Evolutionary conservation across 1,140 invertebrate species (phyloP).

Genomic region (Amphibalanus amphitrite): DNA sequence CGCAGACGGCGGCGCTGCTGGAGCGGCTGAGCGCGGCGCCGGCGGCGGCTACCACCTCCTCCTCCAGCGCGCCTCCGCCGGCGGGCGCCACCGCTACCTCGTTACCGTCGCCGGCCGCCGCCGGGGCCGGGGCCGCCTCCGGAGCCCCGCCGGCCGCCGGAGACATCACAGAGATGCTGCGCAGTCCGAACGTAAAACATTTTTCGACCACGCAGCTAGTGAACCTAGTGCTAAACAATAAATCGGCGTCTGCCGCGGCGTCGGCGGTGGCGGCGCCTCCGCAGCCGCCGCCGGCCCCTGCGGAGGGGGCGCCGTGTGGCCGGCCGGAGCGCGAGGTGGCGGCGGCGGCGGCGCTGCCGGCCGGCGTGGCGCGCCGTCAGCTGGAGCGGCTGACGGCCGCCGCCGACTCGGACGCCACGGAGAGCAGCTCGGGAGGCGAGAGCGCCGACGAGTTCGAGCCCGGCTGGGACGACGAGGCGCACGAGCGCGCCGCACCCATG

Average conservation of each 20-base stretch:
- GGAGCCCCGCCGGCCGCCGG: no score
- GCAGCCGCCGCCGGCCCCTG: no score
- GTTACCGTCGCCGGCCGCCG: no score
- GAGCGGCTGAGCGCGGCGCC: background rate
- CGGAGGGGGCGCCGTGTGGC: background rate
- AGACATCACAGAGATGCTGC: background rate
- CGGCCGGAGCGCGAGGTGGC: background rate
- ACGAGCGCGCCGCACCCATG: conserved; percentile 54
- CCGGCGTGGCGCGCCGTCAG: background rate
- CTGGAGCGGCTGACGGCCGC: background rate
- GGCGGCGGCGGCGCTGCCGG: no score
- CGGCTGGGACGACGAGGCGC: conserved; percentile 37
- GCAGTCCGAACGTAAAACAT: background rate
- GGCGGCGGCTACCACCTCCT: no score
- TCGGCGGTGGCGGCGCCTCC: no score
- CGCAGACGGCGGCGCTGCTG: background rate
- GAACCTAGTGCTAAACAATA: background rate
- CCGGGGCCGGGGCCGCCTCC: no score
- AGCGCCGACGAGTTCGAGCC: conserved; percentile 57
- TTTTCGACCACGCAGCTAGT: background rate
- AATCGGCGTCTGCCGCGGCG: background rate
- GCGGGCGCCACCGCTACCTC: background rate
- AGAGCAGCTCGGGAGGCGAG: conserved; percentile 80
- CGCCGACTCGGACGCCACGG: conserved; percentile 77
- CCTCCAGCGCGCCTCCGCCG: no score